Percentiles rank a stretch among this genome's conserved stretches.
These are phyloP conservation scores for Drosophila cyrtoloma DNA, from an alignment of 2,888 invertebrate species.

Conservation along the genomic window DNA sequence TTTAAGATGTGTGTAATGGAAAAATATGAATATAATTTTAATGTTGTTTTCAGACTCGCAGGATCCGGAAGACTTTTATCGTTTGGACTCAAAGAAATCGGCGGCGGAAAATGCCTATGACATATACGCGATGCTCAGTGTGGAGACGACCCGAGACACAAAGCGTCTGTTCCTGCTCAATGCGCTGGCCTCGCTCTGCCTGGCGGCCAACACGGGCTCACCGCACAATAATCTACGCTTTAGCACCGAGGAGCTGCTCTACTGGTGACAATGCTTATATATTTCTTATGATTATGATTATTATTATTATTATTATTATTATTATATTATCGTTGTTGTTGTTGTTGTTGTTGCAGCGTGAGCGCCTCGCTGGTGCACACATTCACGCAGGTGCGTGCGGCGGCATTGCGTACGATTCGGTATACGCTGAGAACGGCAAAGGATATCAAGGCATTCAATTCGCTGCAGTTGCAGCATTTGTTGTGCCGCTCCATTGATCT, in stretches of 20 bases:
- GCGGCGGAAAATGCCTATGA: conserved; percentile 88
- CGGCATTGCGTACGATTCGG: conserved; percentile 93
- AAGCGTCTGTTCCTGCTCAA: conserved; percentile 94
- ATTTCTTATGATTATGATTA: neutral
- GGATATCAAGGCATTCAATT: conserved; percentile 92
- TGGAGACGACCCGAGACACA: conserved; percentile 88
- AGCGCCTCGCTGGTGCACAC: conserved; percentile 94
- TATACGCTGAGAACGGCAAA: conserved; percentile 92
- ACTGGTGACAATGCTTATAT: conserved; percentile 87
- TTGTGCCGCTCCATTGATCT: conserved; percentile 95
- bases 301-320: neutral
- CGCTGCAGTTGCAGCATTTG: conserved; percentile 93
- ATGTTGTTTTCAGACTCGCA: conserved; percentile 72
- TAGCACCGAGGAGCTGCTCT: conserved; percentile 92
- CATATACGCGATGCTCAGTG: conserved; percentile 88
- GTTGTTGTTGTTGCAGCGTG: conserved; percentile 87
- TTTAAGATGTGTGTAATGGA: neutral
- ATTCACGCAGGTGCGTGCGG: conserved; percentile 95
- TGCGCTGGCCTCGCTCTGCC: conserved; percentile 91
- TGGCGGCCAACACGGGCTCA: conserved; percentile 62
- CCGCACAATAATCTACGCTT: conserved; percentile 87
- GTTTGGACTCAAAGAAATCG: conserved; percentile 87
- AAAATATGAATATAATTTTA: neutral
- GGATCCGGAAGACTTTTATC: conserved; percentile 88
- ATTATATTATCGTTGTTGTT: neutral